Percentiles rank a stretch among this genome's conserved stretches.
phyloP scores from a whole-genome alignment of 2,113 vertebrate species.

The Trichechus manatus region DNA sequence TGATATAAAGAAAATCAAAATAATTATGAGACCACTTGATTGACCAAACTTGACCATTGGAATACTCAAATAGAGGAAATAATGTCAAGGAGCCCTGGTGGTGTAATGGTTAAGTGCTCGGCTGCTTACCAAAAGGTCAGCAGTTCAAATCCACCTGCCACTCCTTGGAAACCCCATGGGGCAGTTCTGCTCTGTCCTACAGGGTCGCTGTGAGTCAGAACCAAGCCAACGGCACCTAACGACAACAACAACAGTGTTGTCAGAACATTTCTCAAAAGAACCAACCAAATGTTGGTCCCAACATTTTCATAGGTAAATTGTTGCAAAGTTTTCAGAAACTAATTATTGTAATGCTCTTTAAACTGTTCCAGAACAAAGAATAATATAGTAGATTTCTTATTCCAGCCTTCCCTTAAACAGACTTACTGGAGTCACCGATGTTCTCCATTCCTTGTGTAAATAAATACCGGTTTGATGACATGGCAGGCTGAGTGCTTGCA shows the following conservation, averaged over 20 bases:
- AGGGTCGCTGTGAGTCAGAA: too few relatives aligned
- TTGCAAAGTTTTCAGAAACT: not conserved
- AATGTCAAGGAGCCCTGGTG: not conserved
- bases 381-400: not conserved
- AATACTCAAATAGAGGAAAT: not conserved
- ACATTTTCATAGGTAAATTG: not conserved
- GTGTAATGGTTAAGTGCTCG: too few relatives aligned
- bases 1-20: not conserved
- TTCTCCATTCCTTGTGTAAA: slow-evolving; percentile 3
- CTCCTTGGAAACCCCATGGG: too few relatives aligned
- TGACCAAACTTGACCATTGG: not conserved
- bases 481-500: not conserved
- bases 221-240: too few relatives aligned
- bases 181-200: too few relatives aligned
- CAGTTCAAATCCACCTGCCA: too few relatives aligned
- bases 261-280: not conserved
- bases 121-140: too few relatives aligned
- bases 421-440: not conserved
- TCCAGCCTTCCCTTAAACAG: not conserved
- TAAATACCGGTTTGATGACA: slow-evolving; percentile 15
- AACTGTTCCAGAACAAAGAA: not conserved
- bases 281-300: too few relatives aligned
- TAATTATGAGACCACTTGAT: not conserved
- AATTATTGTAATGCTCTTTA: not conserved
- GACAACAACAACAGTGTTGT: not conserved